Conservation (phyloP, 2,797 vertebrate genomes). For the Antennarius maculatus region DNA sequence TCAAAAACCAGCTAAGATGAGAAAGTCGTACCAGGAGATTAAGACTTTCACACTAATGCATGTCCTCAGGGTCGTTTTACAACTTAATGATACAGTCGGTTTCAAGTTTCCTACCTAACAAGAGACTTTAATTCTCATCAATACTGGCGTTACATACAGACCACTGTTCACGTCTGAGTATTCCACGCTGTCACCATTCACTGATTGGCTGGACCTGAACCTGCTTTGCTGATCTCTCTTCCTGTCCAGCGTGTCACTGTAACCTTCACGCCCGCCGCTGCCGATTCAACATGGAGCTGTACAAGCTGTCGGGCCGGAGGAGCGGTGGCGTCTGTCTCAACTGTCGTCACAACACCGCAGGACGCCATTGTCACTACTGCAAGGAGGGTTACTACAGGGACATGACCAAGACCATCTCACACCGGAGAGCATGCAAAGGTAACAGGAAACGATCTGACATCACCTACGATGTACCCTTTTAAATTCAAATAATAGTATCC, state of each 20-base stretch:
- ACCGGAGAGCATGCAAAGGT: slow-evolving; percentile 98
- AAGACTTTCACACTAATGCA: slow-evolving; percentile 17
- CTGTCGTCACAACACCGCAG: slow-evolving; percentile 97
- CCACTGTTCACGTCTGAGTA: not conserved
- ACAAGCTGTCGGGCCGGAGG: slow-evolving; percentile 93
- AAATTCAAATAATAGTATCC: no score
- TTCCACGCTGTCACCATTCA: no score
- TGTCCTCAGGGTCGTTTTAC: not conserved
- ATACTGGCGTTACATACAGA: not conserved
- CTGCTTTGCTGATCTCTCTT: slow-evolving; percentile 2
- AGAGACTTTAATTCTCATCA: no score
- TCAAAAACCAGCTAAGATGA: slow-evolving; percentile 45
- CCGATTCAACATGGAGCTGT: slow-evolving; percentile 99
- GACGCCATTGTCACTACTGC: slow-evolving; percentile 98
- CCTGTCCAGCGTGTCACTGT: slow-evolving; percentile 90
- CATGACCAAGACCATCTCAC: slow-evolving; percentile 95
- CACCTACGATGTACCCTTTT: not conserved
- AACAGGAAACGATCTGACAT: slow-evolving; percentile 8
- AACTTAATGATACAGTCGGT: slow-evolving; percentile 21
- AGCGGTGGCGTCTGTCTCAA: slow-evolving; percentile 97
- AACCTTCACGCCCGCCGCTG: slow-evolving; percentile 97
- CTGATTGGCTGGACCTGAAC: not conserved
- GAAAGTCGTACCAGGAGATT: slow-evolving; percentile 19
- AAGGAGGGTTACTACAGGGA: slow-evolving; percentile 98
- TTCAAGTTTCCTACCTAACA: not conserved